Evolutionary conservation across 37 sponge, comb jelly and placozoan species (phyloP).

Genomic region (Aplysina aerophoba): DNA sequence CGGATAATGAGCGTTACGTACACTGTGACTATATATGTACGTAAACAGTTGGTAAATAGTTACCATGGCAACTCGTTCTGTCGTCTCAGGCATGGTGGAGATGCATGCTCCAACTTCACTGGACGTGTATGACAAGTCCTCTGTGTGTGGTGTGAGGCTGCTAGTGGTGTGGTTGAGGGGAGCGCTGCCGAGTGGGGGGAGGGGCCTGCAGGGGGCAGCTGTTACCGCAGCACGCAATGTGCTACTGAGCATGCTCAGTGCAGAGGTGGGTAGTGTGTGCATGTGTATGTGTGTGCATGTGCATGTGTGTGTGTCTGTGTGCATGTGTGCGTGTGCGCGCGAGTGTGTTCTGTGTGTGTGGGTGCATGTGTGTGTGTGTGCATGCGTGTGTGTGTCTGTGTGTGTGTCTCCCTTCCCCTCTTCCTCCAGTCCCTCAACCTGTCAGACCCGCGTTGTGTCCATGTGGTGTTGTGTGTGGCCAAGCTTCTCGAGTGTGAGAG

Average conservation of each 20-base stretch:
- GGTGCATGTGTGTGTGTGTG: background rate
- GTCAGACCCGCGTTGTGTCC: background rate
- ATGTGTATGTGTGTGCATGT: background rate
- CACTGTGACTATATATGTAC: too few relatives aligned
- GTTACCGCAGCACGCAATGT: background rate
- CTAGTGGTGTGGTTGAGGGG: background rate
- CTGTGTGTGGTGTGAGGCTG: background rate
- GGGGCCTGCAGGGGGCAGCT: background rate
- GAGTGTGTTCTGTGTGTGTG: background rate
- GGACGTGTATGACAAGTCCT: background rate
- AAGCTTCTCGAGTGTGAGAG: background rate
- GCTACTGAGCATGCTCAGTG: slow-evolving; percentile 30
- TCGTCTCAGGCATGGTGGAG: background rate
- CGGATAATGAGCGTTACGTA: too few relatives aligned
- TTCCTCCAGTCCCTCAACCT: background rate
- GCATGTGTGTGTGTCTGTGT: slow-evolving; percentile 17
- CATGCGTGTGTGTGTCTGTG: background rate
- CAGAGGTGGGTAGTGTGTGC: background rate
- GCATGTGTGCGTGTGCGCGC: background rate
- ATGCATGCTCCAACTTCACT: background rate
- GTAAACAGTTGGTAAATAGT: too few relatives aligned
- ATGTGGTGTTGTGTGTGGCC: background rate
- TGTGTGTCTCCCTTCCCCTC: slow-evolving; percentile 1
- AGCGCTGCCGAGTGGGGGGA: background rate
- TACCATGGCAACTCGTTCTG: too few relatives aligned